Evolutionary conservation across 1,140 invertebrate genomes (phyloP).

Genomic region (Papilio helenus): DNA sequence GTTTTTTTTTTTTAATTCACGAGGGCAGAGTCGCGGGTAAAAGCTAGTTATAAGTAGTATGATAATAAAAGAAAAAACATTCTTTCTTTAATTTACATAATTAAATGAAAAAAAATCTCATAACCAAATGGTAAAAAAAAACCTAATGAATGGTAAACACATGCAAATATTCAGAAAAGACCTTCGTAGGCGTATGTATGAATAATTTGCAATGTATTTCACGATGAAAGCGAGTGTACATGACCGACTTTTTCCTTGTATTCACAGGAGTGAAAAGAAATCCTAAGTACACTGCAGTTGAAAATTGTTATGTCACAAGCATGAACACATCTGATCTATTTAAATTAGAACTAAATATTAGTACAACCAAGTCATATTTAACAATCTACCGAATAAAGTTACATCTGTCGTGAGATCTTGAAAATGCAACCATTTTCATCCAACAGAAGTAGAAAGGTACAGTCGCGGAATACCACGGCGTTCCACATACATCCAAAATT

Average conservation of each 20-base stretch:
- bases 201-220: background rate
- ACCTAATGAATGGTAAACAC: background rate
- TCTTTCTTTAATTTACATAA: background rate
- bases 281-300: background rate
- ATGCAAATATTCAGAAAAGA: conserved; percentile 7
- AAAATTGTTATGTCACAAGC: background rate
- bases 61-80: too few species aligned
- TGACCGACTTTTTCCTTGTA: background rate
- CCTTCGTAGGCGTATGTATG: background rate
- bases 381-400: background rate
- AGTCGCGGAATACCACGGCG: too few species aligned
- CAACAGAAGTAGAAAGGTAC: too few species aligned
- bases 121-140: background rate
- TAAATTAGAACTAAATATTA: background rate
- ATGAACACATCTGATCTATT: background rate
- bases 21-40: too few species aligned
- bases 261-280: background rate
- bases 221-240: background rate
- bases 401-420: too few species aligned
- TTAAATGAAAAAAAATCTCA: background rate
- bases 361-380: background rate
- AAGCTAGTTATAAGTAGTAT: too few species aligned
- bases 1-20: too few species aligned
- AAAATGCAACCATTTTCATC: too few species aligned
- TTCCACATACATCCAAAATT: too few species aligned